Evolutionary conservation across 1,140 invertebrate species (phyloP).

Genomic region (Lepidurus arcticus): DNA sequence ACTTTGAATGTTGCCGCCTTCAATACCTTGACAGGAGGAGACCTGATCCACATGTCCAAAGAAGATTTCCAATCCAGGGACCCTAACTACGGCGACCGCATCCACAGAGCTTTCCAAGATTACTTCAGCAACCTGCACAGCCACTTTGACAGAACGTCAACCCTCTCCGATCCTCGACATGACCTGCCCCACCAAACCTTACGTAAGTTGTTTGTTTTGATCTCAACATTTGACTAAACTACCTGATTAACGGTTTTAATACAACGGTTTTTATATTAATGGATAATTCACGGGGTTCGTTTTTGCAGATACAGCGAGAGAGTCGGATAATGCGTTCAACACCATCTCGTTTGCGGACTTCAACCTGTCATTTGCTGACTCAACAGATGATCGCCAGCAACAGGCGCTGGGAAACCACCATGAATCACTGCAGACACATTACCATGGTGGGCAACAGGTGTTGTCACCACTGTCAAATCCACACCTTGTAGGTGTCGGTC

Average conservation of each 20-base stretch:
- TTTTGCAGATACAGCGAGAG: neutral
- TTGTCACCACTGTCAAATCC: neutral
- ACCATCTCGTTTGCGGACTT: conserved; percentile 1
- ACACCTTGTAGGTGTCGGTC: neutral
- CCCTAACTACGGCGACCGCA: conserved; percentile 25
- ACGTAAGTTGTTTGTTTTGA: neutral
- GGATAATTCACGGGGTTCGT: neutral
- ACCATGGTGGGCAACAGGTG: neutral
- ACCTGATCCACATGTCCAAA: conserved; percentile 30
- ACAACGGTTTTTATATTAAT: neutral
- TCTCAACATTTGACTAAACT: neutral
- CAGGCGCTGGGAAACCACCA: neutral
- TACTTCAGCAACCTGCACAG: conserved; percentile 15
- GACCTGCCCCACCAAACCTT: neutral
- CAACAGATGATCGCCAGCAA: neutral
- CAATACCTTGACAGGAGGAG: conserved; percentile 30
- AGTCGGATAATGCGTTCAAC: neutral
- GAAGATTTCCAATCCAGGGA: conserved; percentile 28
- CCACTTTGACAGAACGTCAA: conserved; percentile 26
- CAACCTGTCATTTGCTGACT: neutral
- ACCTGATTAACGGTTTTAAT: no score
- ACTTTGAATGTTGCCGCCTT: conserved; percentile 31
- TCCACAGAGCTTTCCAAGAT: conserved; percentile 30
- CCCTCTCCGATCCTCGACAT: conserved; percentile 15
- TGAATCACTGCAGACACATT: neutral